Evolutionary conservation across 2,113 vertebrate species (phyloP).

Genomic region (Bucco capensis): DNA sequence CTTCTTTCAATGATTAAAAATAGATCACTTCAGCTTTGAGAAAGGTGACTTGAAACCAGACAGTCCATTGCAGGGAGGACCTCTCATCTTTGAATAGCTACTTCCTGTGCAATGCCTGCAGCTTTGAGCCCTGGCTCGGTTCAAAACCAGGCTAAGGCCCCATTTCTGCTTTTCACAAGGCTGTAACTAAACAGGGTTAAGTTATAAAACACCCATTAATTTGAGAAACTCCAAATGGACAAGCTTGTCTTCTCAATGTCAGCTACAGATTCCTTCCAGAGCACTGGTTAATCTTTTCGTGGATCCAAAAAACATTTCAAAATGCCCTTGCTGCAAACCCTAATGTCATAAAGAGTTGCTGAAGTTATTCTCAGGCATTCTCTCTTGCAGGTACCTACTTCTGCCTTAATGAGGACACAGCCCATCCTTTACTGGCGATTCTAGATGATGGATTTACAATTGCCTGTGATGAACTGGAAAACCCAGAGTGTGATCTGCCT

Average conservation of each 20-base stretch:
- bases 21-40: background rate
- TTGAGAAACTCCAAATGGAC: background rate
- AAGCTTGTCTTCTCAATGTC: background rate
- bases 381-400: slow-evolving; percentile 84
- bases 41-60: background rate
- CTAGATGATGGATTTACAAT: slow-evolving; percentile 88
- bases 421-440: slow-evolving; percentile 86
- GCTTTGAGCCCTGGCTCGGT: background rate
- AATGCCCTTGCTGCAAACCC: background rate
- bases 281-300: background rate
- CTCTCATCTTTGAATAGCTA: background rate
- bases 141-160: background rate
- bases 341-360: background rate
- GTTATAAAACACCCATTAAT: background rate
- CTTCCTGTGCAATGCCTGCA: background rate
- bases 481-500: slow-evolving; percentile 73
- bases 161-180: background rate
- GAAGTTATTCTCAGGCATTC: background rate
- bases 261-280: background rate
- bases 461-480: slow-evolving; percentile 79
- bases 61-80: background rate
- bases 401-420: slow-evolving; percentile 83
- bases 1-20: background rate
- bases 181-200: background rate
- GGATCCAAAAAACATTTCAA: background rate